Percentiles rank a stretch among this genome's conserved stretches.
phyloP scores from a whole-genome alignment of 2,888 invertebrate genomes.

The Chrysolina americana region DNA sequence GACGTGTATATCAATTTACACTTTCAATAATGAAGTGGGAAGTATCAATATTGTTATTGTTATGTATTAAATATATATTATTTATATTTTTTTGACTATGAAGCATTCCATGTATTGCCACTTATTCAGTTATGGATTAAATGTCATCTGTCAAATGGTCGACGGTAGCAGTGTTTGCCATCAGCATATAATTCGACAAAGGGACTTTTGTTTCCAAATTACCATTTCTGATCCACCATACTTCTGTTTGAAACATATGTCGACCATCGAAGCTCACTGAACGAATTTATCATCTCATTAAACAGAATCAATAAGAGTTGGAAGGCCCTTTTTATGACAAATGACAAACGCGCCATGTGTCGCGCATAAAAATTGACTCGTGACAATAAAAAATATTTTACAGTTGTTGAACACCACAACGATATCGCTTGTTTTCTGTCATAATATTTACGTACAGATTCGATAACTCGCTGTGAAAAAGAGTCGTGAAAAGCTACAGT shows the following conservation, averaged over 20 bases:
- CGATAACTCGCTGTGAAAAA: constrained; percentile 74
- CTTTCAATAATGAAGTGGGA: no score
- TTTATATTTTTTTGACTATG: no score
- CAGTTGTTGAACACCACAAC: constrained; percentile 58
- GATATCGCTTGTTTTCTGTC: constrained; percentile 69
- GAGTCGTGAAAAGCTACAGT: constrained; percentile 71
- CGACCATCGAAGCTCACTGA: neutral
- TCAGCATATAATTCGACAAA: neutral
- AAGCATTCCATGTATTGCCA: no score
- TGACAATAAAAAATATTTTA: constrained; percentile 63
- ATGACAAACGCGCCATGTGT: constrained; percentile 60
- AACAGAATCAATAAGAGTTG: constrained; percentile 59
- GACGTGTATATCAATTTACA: no score
- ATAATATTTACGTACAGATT: constrained; percentile 73
- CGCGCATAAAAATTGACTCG: constrained; percentile 56
- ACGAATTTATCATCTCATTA: constrained; percentile 62
- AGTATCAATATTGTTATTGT: no score
- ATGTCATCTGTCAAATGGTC: neutral
- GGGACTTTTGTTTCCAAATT: constrained; percentile 10
- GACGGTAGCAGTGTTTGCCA: neutral
- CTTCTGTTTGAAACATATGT: constrained; percentile 35
- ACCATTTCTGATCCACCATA: constrained; percentile 31
- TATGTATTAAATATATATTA: no score
- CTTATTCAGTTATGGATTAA: no score
- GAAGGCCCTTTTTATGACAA: constrained; percentile 56